phyloP scores from a whole-genome alignment of 2,888 invertebrate genomes.

The Leistus spinibarbis region DNA sequence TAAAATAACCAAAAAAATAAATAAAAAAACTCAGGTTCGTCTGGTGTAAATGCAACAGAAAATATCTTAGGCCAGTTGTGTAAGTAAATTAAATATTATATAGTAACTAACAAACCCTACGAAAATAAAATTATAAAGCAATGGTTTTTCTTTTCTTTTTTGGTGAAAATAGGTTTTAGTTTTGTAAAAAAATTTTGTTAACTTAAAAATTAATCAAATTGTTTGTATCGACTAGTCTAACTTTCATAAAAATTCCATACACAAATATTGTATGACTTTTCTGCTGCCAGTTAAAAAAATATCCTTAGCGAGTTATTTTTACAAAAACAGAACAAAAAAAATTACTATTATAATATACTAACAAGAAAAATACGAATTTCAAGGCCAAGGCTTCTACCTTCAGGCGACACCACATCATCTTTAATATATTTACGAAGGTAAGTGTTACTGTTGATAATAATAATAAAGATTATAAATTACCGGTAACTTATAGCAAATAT shows the following conservation, averaged over 20 bases:
- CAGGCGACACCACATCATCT: too few species aligned
- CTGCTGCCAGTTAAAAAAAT: background rate
- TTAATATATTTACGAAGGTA: too few species aligned
- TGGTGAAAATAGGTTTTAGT: constrained; percentile 30
- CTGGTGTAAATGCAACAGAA: background rate
- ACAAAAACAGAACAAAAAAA: background rate
- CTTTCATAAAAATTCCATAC: constrained; percentile 13
- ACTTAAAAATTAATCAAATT: constrained; percentile 30
- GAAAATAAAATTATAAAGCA: too few species aligned
- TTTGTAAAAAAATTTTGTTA: constrained; percentile 11
- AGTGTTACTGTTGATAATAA: too few species aligned
- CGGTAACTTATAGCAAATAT: too few species aligned
- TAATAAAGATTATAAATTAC: too few species aligned
- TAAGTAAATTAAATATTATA: too few species aligned
- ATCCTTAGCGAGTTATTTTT: background rate
- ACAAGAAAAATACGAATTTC: background rate
- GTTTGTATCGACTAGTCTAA: constrained; percentile 27
- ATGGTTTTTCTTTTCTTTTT: too few species aligned
- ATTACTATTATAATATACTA: background rate
- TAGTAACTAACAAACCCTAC: too few species aligned
- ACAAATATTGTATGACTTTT: constrained; percentile 1
- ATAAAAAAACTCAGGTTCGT: background rate
- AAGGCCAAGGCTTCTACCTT: background rate
- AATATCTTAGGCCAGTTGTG: background rate
- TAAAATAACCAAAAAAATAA: background rate